phyloP scores from a whole-genome alignment of 2,797 vertebrate genomes.

The Sebastes vulpes region DNA sequence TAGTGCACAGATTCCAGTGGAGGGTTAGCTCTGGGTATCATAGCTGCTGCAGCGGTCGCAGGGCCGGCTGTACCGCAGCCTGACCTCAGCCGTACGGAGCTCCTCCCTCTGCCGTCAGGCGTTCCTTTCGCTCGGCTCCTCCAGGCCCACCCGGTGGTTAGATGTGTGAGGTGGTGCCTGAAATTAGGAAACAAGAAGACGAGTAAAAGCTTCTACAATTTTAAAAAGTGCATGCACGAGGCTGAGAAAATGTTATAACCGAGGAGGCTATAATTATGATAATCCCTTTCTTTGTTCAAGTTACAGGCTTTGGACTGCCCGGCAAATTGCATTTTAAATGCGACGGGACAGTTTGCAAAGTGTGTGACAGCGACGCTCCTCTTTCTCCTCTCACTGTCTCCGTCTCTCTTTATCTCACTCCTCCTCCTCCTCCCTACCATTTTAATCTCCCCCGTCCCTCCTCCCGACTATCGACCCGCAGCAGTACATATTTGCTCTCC shows the following conservation, averaged over 20 bases:
- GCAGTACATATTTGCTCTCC: constrained; percentile 68
- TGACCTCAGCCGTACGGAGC: constrained; percentile 49
- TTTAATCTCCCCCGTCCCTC: constrained; percentile 47
- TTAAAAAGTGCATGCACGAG: constrained; percentile 14
- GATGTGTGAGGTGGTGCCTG: constrained; percentile 83
- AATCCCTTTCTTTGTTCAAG: constrained; percentile 60
- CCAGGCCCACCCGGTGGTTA: constrained; percentile 56
- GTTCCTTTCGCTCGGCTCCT: constrained; percentile 41
- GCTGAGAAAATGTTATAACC: constrained; percentile 35
- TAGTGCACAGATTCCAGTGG: constrained; percentile 73
- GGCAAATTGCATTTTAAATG: constrained; percentile 63
- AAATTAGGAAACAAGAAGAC: constrained; percentile 37
- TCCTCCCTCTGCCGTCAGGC: constrained; percentile 45
- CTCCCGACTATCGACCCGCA: constrained; percentile 51
- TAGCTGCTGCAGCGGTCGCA: constrained; percentile 53
- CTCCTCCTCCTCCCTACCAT: constrained; percentile 35
- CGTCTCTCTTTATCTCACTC: constrained; percentile 41
- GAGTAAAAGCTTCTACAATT: constrained; percentile 8
- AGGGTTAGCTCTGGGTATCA: constrained; percentile 66
- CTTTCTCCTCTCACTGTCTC: constrained; percentile 15
- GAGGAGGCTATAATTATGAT: constrained; percentile 56
- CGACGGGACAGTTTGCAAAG: constrained; percentile 33
- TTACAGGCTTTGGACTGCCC: constrained; percentile 40
- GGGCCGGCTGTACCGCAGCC: constrained; percentile 33
- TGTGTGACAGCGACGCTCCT: constrained; percentile 31